Conservation (phyloP, 2,113 vertebrate species). For the Myodes glareolus region DNA sequence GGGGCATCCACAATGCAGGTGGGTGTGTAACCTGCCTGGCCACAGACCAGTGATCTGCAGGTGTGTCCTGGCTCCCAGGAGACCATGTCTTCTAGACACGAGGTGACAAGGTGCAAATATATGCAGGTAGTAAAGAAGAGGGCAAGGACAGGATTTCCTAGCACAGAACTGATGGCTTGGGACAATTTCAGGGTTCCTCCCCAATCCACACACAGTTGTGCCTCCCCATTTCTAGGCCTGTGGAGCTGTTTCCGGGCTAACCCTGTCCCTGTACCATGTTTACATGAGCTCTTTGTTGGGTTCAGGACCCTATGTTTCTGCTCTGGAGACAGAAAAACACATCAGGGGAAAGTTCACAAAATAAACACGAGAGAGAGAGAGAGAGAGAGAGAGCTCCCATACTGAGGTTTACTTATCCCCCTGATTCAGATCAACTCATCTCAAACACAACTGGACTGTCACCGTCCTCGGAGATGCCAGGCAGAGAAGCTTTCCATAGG, state of each 20-base stretch:
- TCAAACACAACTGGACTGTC: fast-evolving
- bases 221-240: not conserved
- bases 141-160: fast-evolving
- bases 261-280: not conserved
- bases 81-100: not conserved
- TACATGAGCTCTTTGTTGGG: not conserved
- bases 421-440: too few relatives aligned
- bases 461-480: not conserved
- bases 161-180: fast-evolving
- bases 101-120: fast-evolving
- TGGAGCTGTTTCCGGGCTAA: fast-evolving
- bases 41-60: fast-evolving
- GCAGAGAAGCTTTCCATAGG: not conserved
- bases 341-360: too few relatives aligned
- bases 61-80: fast-evolving
- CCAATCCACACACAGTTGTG: fast-evolving
- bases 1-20: fast-evolving
- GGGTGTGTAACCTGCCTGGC: fast-evolving
- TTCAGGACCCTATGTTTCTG: fast-evolving
- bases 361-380: too few relatives aligned
- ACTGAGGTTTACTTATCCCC: fast-evolving
- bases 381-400: fast-evolving
- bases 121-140: fast-evolving
- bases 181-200: fast-evolving
- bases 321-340: not conserved